Evolutionary conservation across 2,113 vertebrate species (phyloP).

Genomic region (Gavia stellata): DNA sequence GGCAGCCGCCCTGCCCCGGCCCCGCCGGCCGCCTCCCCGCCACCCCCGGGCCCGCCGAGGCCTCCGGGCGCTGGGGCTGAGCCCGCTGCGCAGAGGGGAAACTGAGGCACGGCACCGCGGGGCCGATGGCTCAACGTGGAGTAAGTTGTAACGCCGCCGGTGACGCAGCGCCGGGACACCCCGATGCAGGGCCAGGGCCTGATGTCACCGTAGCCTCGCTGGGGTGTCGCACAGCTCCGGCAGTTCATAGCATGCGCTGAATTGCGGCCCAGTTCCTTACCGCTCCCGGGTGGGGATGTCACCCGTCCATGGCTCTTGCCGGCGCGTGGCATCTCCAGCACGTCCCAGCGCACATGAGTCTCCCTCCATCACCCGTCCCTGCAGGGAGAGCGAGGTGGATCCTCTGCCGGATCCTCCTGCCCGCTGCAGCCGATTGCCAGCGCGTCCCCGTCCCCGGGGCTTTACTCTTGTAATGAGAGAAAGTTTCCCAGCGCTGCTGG

Average conservation of each 20-base stretch:
- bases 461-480: neutral
- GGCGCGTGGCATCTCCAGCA: rapidly evolving
- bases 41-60: neutral
- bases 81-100: rapidly evolving
- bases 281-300: rapidly evolving
- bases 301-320: rapidly evolving
- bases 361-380: rapidly evolving
- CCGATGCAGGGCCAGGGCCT: neutral
- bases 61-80: rapidly evolving
- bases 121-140: neutral
- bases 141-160: rapidly evolving
- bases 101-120: neutral
- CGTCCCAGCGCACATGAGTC: neutral
- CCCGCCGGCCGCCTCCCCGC: neutral
- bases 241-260: rapidly evolving
- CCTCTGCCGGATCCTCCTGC: neutral
- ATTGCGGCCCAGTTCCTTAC: rapidly evolving
- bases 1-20: neutral
- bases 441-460: neutral
- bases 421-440: neutral
- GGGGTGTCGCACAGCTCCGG: rapidly evolving
- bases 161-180: neutral
- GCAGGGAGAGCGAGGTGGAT: rapidly evolving
- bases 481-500: neutral
- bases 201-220: neutral